Percentiles rank a stretch among this genome's conserved stretches.
Evolutionary conservation across 37 sponge, comb jelly and placozoan species (phyloP).

Genomic region (Haliclona indistincta): DNA sequence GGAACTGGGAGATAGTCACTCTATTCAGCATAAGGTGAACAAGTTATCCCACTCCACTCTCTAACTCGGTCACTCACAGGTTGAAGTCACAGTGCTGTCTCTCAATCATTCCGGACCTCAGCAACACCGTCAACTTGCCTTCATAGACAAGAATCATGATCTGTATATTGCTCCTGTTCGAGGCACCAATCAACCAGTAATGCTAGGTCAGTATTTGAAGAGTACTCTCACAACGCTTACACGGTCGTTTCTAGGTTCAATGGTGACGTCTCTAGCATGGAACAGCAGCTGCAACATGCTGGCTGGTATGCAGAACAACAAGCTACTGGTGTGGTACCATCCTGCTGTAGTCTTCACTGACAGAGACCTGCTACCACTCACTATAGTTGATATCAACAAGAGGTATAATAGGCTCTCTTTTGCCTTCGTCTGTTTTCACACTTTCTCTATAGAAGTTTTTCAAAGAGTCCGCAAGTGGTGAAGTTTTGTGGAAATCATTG

Average conservation of each 20-base stretch:
- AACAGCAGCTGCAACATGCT: slow-evolving; percentile 85
- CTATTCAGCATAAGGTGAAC: slow-evolving; percentile 35
- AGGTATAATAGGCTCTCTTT: slow-evolving; percentile 41
- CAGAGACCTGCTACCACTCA: slow-evolving; percentile 80
- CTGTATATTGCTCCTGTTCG: slow-evolving; percentile 70
- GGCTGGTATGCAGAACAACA: slow-evolving; percentile 83
- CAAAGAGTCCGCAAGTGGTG: slow-evolving; percentile 81
- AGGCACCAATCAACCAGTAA: neutral
- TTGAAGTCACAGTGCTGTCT: slow-evolving; percentile 61
- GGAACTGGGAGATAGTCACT: slow-evolving; percentile 57
- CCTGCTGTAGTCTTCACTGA: slow-evolving; percentile 86
- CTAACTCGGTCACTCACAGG: slow-evolving; percentile 11
- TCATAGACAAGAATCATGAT: slow-evolving; percentile 91
- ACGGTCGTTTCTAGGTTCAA: slow-evolving; percentile 57
- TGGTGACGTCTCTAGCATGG: slow-evolving; percentile 89
- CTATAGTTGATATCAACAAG: slow-evolving; percentile 51
- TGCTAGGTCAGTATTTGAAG: neutral
- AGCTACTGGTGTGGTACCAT: slow-evolving; percentile 88
- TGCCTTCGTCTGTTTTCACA: neutral
- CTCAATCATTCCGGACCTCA: slow-evolving; percentile 70
- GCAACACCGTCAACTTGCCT: slow-evolving; percentile 64
- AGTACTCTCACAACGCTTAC: neutral
- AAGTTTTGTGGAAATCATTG: slow-evolving; percentile 77
- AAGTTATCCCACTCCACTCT: neutral
- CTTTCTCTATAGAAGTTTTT: slow-evolving; percentile 69